phyloP scores from a whole-genome alignment of 2,888 invertebrate genomes.

The Orthonychiurus folsomi region DNA sequence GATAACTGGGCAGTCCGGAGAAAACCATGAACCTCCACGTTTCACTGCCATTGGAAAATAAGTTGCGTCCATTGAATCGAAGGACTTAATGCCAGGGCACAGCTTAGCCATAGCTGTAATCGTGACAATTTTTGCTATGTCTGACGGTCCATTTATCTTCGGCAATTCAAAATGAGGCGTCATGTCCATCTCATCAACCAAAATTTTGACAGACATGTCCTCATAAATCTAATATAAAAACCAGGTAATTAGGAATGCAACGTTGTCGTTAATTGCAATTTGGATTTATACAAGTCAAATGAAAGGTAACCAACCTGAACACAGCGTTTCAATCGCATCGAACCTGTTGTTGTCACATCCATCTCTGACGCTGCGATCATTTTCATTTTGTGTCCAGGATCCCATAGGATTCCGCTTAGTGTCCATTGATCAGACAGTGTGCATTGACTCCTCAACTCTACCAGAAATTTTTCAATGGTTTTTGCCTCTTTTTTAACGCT shows the following conservation, averaged over 20 bases:
- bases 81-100: constrained; percentile 32
- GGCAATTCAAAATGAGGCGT: constrained; percentile 22
- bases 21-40: constrained; percentile 26
- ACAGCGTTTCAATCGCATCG: constrained; percentile 25
- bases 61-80: constrained; percentile 29
- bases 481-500: no score
- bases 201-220: constrained; percentile 24
- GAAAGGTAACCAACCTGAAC: constrained; percentile 25
- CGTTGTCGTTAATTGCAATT: no score
- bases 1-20: constrained; percentile 32
- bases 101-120: constrained; percentile 26
- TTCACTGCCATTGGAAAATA: constrained; percentile 29
- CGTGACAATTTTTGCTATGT: constrained; percentile 25
- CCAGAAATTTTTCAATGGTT: constrained; percentile 18
- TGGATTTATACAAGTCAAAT: no score
- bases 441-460: constrained; percentile 21
- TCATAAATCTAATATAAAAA: constrained; percentile 29
- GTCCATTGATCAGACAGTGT: constrained; percentile 32
- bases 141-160: constrained; percentile 19
- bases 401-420: constrained; percentile 35
- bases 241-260: neutral
- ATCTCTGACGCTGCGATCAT: constrained; percentile 31
- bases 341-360: constrained; percentile 27
- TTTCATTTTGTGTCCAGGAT: constrained; percentile 31
- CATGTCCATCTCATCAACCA: constrained; percentile 33